phyloP scores from a whole-genome alignment of 1,140 invertebrate genomes.

The Ceratitis capitata region DNA sequence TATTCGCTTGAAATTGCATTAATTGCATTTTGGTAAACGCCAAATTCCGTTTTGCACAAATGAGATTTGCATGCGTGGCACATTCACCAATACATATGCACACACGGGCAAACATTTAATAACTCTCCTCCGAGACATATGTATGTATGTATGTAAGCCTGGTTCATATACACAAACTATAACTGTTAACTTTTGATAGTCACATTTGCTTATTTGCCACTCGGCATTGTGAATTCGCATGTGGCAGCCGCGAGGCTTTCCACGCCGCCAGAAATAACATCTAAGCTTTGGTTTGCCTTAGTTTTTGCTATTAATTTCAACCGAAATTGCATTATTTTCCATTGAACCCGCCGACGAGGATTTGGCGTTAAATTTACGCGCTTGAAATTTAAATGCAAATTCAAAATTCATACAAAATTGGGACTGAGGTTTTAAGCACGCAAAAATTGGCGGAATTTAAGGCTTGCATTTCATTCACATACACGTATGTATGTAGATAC shows the following conservation, averaged over 20 bases:
- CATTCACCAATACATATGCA: background rate
- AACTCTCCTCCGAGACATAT: background rate
- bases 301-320: background rate
- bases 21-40: slow-evolving; percentile 14
- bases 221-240: background rate
- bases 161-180: background rate
- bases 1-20: background rate
- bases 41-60: slow-evolving; percentile 2
- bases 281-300: background rate
- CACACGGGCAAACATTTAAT: background rate
- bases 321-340: background rate
- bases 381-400: background rate
- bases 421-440: background rate
- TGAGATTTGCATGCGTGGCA: background rate
- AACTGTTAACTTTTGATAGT: background rate
- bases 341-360: too few species aligned
- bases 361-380: too few species aligned
- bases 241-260: background rate
- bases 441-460: background rate
- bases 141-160: background rate
- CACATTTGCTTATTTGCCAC: background rate
- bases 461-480: background rate
- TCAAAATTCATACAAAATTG: background rate
- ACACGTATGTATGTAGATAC: background rate
- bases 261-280: background rate